Evolutionary conservation across 2,888 invertebrate genomes (phyloP).

Genomic region (Chorisops tibialis): DNA sequence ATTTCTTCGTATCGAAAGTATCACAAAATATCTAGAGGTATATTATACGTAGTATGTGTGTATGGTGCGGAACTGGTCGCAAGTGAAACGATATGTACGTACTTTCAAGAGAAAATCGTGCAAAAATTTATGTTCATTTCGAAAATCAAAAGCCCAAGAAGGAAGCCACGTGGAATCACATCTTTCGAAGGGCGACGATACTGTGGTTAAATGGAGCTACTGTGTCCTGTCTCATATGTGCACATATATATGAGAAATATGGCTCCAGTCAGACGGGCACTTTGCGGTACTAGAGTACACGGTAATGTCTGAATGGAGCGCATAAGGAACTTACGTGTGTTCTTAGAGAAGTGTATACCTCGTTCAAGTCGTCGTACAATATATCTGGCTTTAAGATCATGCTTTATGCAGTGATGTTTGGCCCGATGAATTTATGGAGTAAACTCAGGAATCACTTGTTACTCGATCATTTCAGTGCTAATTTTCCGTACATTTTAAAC

Average conservation of each 20-base stretch:
- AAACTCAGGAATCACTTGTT: too few species aligned
- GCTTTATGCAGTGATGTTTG: too few species aligned
- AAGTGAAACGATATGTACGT: conserved; percentile 16
- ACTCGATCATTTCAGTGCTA: too few species aligned
- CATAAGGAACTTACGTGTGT: conserved; percentile 18
- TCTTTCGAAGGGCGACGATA: conserved; percentile 8
- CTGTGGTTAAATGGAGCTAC: not conserved
- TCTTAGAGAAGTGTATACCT: too few species aligned
- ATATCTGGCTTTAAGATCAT: too few species aligned
- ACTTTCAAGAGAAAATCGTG: conserved; percentile 28
- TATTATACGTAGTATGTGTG: too few species aligned
- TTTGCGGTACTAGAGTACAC: conserved; percentile 28
- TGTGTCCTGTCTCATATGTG: conserved; percentile 9
- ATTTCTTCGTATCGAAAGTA: conserved; percentile 15
- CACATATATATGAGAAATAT: conserved; percentile 16
- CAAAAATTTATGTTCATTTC: conserved; percentile 31
- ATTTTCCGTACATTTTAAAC: too few species aligned
- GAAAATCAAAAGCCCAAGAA: conserved; percentile 27
- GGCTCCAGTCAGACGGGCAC: conserved; percentile 33
- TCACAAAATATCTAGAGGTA: too few species aligned
- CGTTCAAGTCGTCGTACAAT: too few species aligned
- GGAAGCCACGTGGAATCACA: conserved; percentile 29
- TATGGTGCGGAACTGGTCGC: conserved; percentile 5
- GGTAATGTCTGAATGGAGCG: conserved; percentile 11
- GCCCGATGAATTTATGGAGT: too few species aligned